Evolutionary conservation across 2,888 invertebrate genomes (phyloP).

Genomic region (Aleiodes alternator): DNA sequence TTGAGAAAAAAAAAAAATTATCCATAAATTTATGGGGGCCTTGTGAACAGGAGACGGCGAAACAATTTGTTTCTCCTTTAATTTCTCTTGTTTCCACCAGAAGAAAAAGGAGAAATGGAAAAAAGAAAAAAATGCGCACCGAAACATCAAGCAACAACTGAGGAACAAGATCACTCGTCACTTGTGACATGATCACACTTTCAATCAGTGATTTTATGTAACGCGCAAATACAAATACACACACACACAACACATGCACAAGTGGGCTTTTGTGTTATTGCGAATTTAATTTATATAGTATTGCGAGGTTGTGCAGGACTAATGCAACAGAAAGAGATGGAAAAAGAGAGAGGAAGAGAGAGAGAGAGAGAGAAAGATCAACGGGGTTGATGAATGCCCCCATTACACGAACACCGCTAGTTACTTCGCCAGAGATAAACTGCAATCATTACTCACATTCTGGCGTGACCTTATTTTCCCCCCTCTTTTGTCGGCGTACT

Average conservation of each 20-base stretch:
- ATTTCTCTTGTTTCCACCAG: background rate
- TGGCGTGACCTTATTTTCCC: conserved; percentile 72
- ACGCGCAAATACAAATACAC: no score
- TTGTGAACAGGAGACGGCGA: conserved; percentile 5
- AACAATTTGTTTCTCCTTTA: conserved; percentile 26
- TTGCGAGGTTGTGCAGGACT: conserved; percentile 9
- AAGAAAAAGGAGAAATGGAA: background rate
- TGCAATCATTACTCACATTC: conserved; percentile 74
- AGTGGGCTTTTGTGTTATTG: conserved; percentile 16
- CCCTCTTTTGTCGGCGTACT: conserved; percentile 56
- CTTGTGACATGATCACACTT: conserved; percentile 7
- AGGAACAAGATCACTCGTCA: no score
- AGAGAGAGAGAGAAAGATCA: conserved; percentile 65
- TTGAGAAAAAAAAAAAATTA: background rate
- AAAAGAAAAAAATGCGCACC: background rate
- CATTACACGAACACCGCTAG: conserved; percentile 74
- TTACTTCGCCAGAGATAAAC: conserved; percentile 73
- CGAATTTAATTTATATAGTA: conserved; percentile 27
- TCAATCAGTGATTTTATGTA: conserved; percentile 12
- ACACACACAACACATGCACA: background rate
- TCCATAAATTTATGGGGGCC: conserved; percentile 23
- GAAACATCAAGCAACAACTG: no score
- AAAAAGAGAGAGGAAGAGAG: background rate
- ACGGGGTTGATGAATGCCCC: conserved; percentile 73
- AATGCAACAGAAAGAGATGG: conserved; percentile 12